phyloP scores from a whole-genome alignment of 2,888 invertebrate genomes.

The Osedax frankpressi region DNA sequence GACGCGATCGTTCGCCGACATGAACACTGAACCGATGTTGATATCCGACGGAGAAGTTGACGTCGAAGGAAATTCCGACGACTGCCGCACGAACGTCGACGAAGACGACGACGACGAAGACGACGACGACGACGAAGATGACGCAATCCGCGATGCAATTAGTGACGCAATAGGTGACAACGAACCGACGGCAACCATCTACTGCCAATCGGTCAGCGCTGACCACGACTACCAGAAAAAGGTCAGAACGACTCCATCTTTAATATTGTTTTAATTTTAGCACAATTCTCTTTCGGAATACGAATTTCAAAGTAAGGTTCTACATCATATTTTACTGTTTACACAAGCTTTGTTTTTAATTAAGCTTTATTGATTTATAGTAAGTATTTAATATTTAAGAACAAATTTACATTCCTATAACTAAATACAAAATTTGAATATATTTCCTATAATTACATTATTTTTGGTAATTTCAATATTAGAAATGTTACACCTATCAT shows the following conservation, averaged over 20 bases:
- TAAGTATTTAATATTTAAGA: too few species aligned
- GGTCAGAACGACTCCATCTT: constrained; percentile 30
- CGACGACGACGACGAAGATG: neutral
- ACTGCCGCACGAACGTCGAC: neutral
- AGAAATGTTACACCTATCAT: too few species aligned
- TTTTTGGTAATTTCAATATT: too few species aligned
- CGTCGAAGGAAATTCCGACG: neutral
- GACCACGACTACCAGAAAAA: constrained; percentile 46
- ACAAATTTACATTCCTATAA: too few species aligned
- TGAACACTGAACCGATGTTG: constrained; percentile 32
- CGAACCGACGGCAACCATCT: constrained; percentile 26
- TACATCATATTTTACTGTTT: too few species aligned
- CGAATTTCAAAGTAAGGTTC: too few species aligned
- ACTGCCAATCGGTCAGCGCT: constrained; percentile 3
- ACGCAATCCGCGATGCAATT: neutral
- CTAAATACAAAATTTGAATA: too few species aligned
- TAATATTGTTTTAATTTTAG: too few species aligned
- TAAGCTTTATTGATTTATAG: too few species aligned
- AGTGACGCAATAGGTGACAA: neutral
- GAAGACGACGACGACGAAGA: neutral
- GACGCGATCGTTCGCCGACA: constrained; percentile 39
- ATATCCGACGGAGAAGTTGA: neutral
- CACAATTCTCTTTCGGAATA: too few species aligned
- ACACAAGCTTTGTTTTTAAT: too few species aligned
- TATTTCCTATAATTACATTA: too few species aligned